Percentiles rank a stretch among this genome's conserved stretches.
Evolutionary conservation across 2,113 vertebrate genomes (phyloP).

Genomic region (Mobula birostris): DNA sequence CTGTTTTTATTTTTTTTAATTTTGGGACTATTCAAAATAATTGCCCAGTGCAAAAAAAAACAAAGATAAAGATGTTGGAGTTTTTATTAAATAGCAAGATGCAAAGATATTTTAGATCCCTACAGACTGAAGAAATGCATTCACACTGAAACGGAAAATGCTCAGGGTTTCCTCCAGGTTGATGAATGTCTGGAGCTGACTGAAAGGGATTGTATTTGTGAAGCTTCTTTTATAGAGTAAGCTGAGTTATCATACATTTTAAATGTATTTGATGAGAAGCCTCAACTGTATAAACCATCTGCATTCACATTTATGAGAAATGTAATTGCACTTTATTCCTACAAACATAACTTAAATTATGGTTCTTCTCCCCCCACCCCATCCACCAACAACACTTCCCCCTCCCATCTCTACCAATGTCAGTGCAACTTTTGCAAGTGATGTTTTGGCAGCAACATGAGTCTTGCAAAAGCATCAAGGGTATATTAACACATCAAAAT

Average conservation of each 20-base stretch:
- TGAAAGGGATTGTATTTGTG: neutral
- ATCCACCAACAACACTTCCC: neutral
- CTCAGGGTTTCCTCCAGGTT: neutral
- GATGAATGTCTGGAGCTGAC: neutral
- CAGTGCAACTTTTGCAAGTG: constrained; percentile 36
- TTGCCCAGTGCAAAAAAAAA: constrained; percentile 19
- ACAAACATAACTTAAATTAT: constrained; percentile 12
- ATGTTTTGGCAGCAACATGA: constrained; percentile 31
- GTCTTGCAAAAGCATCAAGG: constrained; percentile 34
- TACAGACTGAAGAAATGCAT: neutral
- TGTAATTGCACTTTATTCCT: constrained; percentile 26
- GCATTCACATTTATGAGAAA: neutral
- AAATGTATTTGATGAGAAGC: neutral
- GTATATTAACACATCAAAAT: constrained; percentile 38
- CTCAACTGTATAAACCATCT: neutral
- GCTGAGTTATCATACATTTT: neutral
- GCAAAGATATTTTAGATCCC: neutral
- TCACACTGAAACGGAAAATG: neutral
- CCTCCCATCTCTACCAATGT: neutral
- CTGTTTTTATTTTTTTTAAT: constrained; percentile 31
- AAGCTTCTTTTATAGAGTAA: neutral
- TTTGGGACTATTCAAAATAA: constrained; percentile 10
- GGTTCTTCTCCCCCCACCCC: neutral
- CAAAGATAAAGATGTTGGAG: neutral
- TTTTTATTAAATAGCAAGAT: neutral